Base-by-base conservation (phyloP, 2,113 vertebrate species). In the Muntiacus reevesi region DNA sequence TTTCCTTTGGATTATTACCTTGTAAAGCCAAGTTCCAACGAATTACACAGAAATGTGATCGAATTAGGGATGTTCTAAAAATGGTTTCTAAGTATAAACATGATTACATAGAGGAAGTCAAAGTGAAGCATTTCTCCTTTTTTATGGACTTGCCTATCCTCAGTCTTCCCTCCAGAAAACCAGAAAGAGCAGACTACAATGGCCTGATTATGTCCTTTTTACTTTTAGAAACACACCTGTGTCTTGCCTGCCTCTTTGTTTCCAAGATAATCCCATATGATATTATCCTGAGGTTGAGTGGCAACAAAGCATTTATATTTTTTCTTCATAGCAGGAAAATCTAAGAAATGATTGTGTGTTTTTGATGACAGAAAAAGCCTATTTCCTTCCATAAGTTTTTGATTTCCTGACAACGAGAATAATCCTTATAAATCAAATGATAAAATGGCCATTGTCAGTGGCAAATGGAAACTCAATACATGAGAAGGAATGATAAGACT, bases 1-100 rank as follows among this genome's bases (percentile, higher is more conserved):
- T 97, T 96, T 57, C 60, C 13, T 89, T 60, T 95, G 25, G 43
- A 25, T 87, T 86, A 59, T 93, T 96, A 60, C n/a, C 47, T 89
- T 94, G 25, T 74, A 78, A 97, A 92, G 19, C 21, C 50, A 92
- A 87, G 11, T 79, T 79, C 14, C 12, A 57, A 25, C 0, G 64
- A 96, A 91, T 57, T 64, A 55, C 10, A 83, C 5, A 93, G 82
- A 84, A 47, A 55, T n/a, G 14, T 83, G 89, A 62, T 83, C 50
- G 54, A 67, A 30, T 93, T 92, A 64, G 23, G 17, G 0, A 52
- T 27, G 27, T 78, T 23, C 28, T 89, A n/a, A 96, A 94, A 78
- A 85, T 54, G 23, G 19, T 84, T 59, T 30, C 10, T 85, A 64
- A 25, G 10, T 52, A 62, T 40, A 87, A 94, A 62, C 19, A 3